A percentile compares a stretch with the other conserved stretches of the same genome.
Conservation (phyloP, 1,140 invertebrate genomes). For the Aphis gossypii region DNA sequence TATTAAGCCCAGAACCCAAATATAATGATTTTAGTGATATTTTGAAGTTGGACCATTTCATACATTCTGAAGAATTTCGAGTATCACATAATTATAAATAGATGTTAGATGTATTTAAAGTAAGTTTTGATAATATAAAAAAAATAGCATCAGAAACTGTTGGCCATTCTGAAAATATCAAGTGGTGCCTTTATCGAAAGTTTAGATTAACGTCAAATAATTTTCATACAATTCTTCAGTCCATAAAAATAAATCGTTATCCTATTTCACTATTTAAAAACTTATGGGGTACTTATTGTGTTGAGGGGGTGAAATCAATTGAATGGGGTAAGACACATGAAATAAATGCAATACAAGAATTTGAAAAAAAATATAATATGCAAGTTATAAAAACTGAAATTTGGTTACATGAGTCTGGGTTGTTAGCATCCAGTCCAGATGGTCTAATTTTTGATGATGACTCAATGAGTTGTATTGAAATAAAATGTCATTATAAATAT, state of each 20-base stretch:
- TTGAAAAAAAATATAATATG: too few relatives aligned
- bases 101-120: neutral
- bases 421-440: neutral
- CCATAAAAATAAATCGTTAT: neutral
- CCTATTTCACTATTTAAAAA: constrained; percentile 1
- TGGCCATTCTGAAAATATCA: neutral
- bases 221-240: neutral
- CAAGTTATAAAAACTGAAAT: neutral
- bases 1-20: neutral
- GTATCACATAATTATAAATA: neutral
- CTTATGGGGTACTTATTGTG: neutral
- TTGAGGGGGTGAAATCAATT: too few relatives aligned
- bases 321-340: too few relatives aligned
- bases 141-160: neutral
- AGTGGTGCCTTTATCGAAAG: neutral
- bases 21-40: too few relatives aligned
- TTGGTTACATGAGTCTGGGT: neutral
- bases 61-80: neutral
- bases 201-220: neutral
- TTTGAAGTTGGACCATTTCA: neutral
- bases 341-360: too few relatives aligned
- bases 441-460: neutral
- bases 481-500: neutral
- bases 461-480: neutral
- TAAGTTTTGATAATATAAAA: neutral